Conservation (phyloP, 2,113 vertebrate genomes). For the Sapayoa aenigma region DNA sequence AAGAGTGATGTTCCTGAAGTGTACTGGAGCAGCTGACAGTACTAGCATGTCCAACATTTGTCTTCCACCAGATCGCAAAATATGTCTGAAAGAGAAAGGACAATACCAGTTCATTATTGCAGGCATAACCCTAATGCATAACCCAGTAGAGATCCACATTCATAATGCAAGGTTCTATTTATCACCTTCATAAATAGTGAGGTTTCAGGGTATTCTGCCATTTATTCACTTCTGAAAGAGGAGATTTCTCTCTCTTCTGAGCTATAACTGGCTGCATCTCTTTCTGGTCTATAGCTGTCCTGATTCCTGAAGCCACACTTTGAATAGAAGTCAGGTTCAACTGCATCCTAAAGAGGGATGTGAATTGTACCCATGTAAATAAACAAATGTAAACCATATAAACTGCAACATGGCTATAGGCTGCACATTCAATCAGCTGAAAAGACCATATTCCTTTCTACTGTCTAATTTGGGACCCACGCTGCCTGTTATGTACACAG, state of each 20-base stretch:
- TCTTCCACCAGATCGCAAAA: not conserved
- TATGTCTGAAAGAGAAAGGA: not conserved
- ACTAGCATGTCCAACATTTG: not conserved
- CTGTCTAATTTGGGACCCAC: not conserved
- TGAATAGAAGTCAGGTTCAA: not conserved
- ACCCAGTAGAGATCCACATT: not conserved
- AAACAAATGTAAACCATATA: not conserved
- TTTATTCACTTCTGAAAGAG: not conserved
- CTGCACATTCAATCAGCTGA: not conserved
- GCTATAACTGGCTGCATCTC: not conserved
- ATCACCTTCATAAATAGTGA: not conserved
- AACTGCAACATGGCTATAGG: not conserved
- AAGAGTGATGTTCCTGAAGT: not conserved
- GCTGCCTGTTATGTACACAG: not conserved
- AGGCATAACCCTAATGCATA: not conserved
- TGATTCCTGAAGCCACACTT: not conserved
- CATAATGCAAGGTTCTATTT: not conserved
- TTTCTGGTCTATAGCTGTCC: not conserved
- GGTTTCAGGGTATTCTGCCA: not conserved
- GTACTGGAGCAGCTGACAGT: not conserved
- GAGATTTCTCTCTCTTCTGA: not conserved
- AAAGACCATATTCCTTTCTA: not conserved
- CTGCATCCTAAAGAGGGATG: not conserved
- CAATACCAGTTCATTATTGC: not conserved
- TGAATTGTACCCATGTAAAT: not conserved